Percentiles rank a stretch among this genome's conserved stretches.
Conservation (phyloP, 2,888 invertebrate species). For the Acleris holmiana region DNA sequence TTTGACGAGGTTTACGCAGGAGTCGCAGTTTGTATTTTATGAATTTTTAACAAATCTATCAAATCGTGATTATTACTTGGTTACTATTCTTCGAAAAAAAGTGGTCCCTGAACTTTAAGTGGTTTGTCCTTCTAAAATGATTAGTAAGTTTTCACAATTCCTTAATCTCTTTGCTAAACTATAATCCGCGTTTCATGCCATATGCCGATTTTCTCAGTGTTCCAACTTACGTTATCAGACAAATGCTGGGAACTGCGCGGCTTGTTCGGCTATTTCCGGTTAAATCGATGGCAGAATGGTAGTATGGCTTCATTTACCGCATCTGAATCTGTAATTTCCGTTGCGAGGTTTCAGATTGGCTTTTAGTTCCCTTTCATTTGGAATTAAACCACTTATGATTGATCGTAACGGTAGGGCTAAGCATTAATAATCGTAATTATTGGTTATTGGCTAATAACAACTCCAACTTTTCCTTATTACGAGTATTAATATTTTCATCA, state of each 20-base stretch:
- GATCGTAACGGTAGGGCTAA: no score
- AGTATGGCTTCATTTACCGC: neutral
- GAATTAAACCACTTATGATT: neutral
- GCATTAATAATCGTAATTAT: no score
- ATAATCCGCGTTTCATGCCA: neutral
- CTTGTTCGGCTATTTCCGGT: conserved; percentile 13
- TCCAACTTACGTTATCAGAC: conserved; percentile 1
- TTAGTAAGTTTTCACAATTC: neutral
- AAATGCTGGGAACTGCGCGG: conserved; percentile 14
- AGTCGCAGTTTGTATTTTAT: no score
- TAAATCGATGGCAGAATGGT: neutral
- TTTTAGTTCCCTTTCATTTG: neutral
- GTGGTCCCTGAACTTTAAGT: neutral
- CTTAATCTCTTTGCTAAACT: neutral
- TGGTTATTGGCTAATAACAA: no score
- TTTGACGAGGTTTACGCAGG: no score
- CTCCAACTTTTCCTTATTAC: no score
- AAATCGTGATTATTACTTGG: no score
- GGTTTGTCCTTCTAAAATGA: neutral
- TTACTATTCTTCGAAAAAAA: no score
- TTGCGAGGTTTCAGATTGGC: neutral
- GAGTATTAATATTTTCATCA: no score
- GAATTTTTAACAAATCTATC: no score
- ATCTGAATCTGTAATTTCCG: conserved; percentile 3
- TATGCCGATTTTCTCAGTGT: neutral